A percentile compares a stretch with the other conserved stretches of the same genome.
Evolutionary conservation across 2,888 invertebrate genomes (phyloP).

Genomic region (Cephus runcator): DNA sequence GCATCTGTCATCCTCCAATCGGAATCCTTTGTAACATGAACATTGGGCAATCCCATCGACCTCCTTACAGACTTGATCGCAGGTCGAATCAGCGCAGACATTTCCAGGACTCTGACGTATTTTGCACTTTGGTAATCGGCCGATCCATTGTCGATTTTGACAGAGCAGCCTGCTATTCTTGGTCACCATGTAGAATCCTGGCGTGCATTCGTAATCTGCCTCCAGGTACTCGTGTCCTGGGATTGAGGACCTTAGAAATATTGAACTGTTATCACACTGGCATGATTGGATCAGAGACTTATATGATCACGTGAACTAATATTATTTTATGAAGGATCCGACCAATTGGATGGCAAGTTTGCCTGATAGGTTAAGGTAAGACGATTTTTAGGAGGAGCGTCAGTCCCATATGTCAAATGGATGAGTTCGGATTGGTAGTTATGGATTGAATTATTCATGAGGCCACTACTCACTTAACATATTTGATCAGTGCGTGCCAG

Average conservation of each 20-base stretch:
- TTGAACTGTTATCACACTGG: background rate
- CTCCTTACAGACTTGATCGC: slow-evolving; percentile 59
- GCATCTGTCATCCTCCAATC: slow-evolving; percentile 49
- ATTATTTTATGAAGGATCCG: background rate
- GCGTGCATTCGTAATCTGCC: slow-evolving; percentile 59
- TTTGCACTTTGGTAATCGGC: slow-evolving; percentile 55
- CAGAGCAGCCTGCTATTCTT: slow-evolving; percentile 51
- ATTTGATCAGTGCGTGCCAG: slow-evolving; percentile 61
- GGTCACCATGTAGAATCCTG: slow-evolving; percentile 50
- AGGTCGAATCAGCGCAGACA: slow-evolving; percentile 50
- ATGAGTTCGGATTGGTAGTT: background rate
- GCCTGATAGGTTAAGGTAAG: background rate
- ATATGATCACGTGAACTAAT: background rate
- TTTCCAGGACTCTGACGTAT: slow-evolving; percentile 43
- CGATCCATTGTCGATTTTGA: slow-evolving; percentile 57
- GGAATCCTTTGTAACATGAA: slow-evolving; percentile 58
- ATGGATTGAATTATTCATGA: slow-evolving; percentile 46
- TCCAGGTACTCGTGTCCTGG: slow-evolving; percentile 61
- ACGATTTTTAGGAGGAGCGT: background rate
- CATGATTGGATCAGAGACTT: background rate
- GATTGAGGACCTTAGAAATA: slow-evolving; percentile 51
- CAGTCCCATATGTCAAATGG: background rate
- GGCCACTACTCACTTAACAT: slow-evolving; percentile 58
- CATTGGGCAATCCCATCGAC: slow-evolving; percentile 52
- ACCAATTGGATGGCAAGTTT: background rate